Base-by-base conservation (phyloP, 2,888 invertebrate genomes). In the Gymnocheta viridis region DNA sequence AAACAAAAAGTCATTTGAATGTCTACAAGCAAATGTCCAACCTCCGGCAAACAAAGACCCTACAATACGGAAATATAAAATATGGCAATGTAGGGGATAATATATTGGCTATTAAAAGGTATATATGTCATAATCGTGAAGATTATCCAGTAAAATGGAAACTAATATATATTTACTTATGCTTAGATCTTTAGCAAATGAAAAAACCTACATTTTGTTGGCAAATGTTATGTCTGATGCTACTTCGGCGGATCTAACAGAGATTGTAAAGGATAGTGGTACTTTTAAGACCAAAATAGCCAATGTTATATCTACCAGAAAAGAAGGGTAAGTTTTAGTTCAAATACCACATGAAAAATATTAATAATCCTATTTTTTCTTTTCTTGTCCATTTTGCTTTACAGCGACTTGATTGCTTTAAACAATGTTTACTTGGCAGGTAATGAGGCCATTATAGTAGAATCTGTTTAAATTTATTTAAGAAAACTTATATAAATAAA, bases 11-110 rank as follows among this genome's bases (percentile, higher is more conserved):
- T 38, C 94, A 95, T 88, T 93, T 94, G 79, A 93, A 93, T 82
- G 93, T 95, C 60, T 95, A 94, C 89, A 94, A 93, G 86, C 92
- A 93, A 29, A 88, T 95, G 82, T 92, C 92, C 0, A 88, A 91
- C 1, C 85, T 94, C n/a, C 88, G 92, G 9, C 86, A 89, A 49
- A 82, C 83, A 3, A 87, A 88, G 66, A 89, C 90, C 0, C 44
- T 91, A 38, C 91, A 90, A 80, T 85, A 87, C 22, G 91, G 91
- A 0, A 79, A 32, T 12, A 81, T 89, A 0, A 85, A 87, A 10
- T 89, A 89, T 72, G 88, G 89, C 0, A 88, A 88, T 35, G 73
- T 90, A 5, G 89, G 88, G 0, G 89, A 89, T 14, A 89, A 89
- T 84, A 85, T 91, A 29, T 41, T 91, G 85, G 90, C 88, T 56